These are phyloP conservation scores for Anguilla obscura DNA, from an alignment of 2,797 vertebrate species.

Conservation along the genomic window DNA sequence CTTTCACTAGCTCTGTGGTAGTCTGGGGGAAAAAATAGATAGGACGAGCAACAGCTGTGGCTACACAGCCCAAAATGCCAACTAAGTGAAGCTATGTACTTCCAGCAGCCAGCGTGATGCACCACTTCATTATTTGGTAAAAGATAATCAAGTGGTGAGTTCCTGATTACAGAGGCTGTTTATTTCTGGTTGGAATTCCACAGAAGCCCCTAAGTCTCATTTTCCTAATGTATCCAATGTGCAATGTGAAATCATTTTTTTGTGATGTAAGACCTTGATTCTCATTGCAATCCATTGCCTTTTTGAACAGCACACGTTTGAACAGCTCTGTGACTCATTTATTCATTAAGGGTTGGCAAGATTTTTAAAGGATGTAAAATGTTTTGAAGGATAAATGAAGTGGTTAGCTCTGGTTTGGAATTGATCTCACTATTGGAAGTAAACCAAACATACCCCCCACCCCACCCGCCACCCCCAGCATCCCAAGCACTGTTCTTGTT, in stretches of 20 bases:
- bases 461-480: background rate
- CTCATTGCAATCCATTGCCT: slow-evolving; percentile 21
- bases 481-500: background rate
- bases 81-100: slow-evolving; percentile 32
- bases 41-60: slow-evolving; percentile 35
- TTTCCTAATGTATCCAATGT: slow-evolving; percentile 41
- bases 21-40: slow-evolving; percentile 18
- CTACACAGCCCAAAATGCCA: slow-evolving; percentile 27
- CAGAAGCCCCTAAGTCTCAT: slow-evolving; percentile 35
- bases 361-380: background rate
- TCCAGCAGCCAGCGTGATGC: background rate
- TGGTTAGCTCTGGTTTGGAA: background rate
- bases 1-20: slow-evolving; percentile 17
- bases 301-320: background rate
- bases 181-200: slow-evolving; percentile 10
- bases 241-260: slow-evolving; percentile 9
- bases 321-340: background rate
- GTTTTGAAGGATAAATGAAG: slow-evolving; percentile 4
- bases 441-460: background rate
- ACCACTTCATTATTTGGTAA: slow-evolving; percentile 33
- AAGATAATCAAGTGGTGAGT: slow-evolving; percentile 29
- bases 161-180: slow-evolving; percentile 25
- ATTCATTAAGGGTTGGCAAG: background rate
- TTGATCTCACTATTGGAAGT: background rate
- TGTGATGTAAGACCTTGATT: slow-evolving; percentile 27